Evolutionary conservation across 2,113 vertebrate genomes (phyloP), one percentile per base, ranked within the genome.

Genomic region (Piaya cayana): DNA sequence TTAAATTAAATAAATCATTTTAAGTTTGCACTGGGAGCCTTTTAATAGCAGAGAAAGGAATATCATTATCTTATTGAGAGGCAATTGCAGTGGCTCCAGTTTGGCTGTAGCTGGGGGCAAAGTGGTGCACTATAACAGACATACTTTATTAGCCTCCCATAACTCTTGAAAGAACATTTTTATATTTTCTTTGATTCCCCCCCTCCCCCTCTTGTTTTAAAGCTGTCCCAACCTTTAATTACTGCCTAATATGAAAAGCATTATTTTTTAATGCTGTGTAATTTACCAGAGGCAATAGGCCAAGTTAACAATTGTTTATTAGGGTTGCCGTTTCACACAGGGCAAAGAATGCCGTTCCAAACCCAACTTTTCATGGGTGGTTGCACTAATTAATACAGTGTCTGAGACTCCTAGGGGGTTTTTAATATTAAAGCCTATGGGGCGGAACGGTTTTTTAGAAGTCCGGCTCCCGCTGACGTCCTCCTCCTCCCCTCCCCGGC

Each of bases 1-100:
- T 98, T 98, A 98, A 98, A 98, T 98, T 98, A 98, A 98, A 98
- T 98, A 98, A 98, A 98, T 98, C 98, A 98, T 98, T 98, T 98
- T 98, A 98, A 98, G 97, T 98, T 98, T 98, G 98, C 98, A 98
- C 98, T 98, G 98, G 98, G 98, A 98, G 98, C 97, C 98, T 98
- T 98, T 98, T 98, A 98, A 98, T 98, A 98, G 98, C 98, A 98
- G 98, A 98, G 97, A 98, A 98, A 98, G 98, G 98, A 98, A 98
- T 98, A 98, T 98, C 98, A 98, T 98, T 98, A 98, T 98, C 98
- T 98, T 98, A 98, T 98, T 98, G 98, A 98, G 97, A 98, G 98
- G 97, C 98, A 98, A 98, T 98, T 98, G 98, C 97, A 97, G 98
- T 92, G 98, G 98, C 98, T 98, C 98, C 98, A 98, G 98, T 96